phyloP scores from a whole-genome alignment of 2,113 vertebrate genomes.

The Crypturellus undulatus region DNA sequence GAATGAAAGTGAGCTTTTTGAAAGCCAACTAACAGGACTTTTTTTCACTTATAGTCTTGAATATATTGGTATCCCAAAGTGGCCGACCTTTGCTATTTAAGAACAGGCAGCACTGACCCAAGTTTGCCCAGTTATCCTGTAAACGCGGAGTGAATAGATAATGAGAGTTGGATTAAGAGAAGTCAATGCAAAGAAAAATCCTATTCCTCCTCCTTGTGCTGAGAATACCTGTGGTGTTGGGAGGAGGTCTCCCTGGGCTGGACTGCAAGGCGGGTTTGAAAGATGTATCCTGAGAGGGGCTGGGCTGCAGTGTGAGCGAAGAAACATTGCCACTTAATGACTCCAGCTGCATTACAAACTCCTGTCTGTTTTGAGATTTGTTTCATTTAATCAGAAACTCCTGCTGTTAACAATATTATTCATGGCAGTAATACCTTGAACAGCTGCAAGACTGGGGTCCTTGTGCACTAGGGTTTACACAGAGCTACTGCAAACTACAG shows the following conservation, averaged over 20 bases:
- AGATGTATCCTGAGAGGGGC: fast-evolving
- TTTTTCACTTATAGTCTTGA: background rate
- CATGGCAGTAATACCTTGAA: background rate
- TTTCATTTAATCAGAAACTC: background rate
- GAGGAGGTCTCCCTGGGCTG: background rate
- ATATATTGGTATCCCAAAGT: background rate
- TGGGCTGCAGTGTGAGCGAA: background rate
- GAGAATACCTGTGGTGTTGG: background rate
- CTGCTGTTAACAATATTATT: background rate
- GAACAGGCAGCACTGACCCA: background rate
- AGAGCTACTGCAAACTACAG: background rate
- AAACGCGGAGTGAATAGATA: background rate
- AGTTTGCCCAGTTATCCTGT: background rate
- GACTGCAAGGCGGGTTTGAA: fast-evolving
- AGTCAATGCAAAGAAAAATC: background rate
- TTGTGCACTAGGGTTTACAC: background rate
- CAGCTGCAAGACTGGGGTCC: background rate
- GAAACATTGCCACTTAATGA: background rate
- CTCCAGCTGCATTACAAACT: background rate
- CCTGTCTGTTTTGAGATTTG: background rate
- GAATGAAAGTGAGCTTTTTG: background rate
- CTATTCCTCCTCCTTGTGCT: fast-evolving
- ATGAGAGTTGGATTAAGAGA: background rate
- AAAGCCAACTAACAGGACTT: background rate
- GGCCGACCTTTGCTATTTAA: background rate